phyloP scores from a whole-genome alignment of 2,113 vertebrate genomes.

The Hiodon tergisus region DNA sequence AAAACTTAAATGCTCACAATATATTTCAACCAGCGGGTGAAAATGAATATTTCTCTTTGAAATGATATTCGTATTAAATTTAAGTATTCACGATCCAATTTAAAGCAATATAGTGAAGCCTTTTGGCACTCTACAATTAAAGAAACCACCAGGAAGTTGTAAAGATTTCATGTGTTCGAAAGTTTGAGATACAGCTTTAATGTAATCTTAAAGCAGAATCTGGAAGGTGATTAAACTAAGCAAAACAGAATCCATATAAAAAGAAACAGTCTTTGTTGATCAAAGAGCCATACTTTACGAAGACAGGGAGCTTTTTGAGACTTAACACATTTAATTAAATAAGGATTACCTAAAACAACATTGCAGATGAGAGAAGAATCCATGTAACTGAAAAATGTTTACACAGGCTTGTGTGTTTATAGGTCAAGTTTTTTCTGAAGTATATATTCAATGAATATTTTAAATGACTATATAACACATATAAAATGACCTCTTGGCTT shows the following conservation, averaged over 20 bases:
- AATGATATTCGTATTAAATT: too few relatives aligned
- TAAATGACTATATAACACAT: too few relatives aligned
- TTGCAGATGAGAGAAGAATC: neutral
- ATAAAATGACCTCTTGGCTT: too few relatives aligned
- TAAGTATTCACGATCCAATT: too few relatives aligned
- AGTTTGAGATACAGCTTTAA: too few relatives aligned
- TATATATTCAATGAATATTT: neutral
- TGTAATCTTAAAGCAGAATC: neutral
- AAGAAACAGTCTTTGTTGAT: slow-evolving; percentile 3
- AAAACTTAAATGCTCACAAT: too few relatives aligned
- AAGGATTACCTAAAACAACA: slow-evolving; percentile 3
- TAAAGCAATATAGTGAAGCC: too few relatives aligned
- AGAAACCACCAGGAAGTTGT: too few relatives aligned
- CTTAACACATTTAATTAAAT: neutral
- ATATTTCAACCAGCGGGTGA: too few relatives aligned
- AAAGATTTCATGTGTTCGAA: too few relatives aligned
- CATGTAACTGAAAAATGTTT: neutral
- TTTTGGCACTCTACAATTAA: too few relatives aligned
- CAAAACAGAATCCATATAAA: neutral
- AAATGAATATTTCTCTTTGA: too few relatives aligned
- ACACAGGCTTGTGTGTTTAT: neutral
- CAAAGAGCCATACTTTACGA: neutral
- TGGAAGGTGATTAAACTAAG: neutral
- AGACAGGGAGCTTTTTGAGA: neutral
- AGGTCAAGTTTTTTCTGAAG: neutral